Evolutionary conservation across 2,113 vertebrate species (phyloP).

Genomic region (Ceuthmochares aereus): DNA sequence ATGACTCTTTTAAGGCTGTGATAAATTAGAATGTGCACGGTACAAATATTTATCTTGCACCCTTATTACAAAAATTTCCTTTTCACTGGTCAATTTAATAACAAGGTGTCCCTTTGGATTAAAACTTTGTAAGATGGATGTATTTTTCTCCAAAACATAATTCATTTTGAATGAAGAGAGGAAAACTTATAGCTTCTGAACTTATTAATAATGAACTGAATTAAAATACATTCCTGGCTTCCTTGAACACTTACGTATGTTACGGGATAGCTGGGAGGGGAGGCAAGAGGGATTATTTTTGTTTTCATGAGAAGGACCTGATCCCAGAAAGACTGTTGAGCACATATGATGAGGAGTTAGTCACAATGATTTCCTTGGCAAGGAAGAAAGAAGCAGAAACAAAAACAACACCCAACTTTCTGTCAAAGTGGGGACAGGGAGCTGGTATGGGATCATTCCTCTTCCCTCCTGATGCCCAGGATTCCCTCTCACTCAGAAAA

Average conservation of each 20-base stretch:
- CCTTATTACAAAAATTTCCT: conserved; percentile 76
- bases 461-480: background rate
- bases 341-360: conserved; percentile 52
- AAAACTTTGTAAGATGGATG: conserved; percentile 38
- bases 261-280: conserved; percentile 36
- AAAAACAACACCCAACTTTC: conserved; percentile 54
- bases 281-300: conserved; percentile 60
- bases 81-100: conserved; percentile 63
- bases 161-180: conserved; percentile 54
- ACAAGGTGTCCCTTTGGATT: conserved; percentile 48
- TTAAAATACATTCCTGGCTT: conserved; percentile 52
- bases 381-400: conserved; percentile 42
- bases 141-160: conserved; percentile 16
- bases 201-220: conserved; percentile 49
- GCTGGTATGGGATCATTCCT: background rate
- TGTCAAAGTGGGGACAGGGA: background rate
- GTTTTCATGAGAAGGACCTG: conserved; percentile 54
- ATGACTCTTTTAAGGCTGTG: conserved; percentile 55
- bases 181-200: conserved; percentile 56
- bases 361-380: conserved; percentile 68
- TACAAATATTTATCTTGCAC: conserved; percentile 71
- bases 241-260: conserved; percentile 31
- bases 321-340: conserved; percentile 53
- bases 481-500: background rate
- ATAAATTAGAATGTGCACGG: conserved; percentile 71